These are phyloP conservation scores for Lycocerus yunnanus DNA, from an alignment of 2,888 invertebrate genomes.

Conservation along the genomic window DNA sequence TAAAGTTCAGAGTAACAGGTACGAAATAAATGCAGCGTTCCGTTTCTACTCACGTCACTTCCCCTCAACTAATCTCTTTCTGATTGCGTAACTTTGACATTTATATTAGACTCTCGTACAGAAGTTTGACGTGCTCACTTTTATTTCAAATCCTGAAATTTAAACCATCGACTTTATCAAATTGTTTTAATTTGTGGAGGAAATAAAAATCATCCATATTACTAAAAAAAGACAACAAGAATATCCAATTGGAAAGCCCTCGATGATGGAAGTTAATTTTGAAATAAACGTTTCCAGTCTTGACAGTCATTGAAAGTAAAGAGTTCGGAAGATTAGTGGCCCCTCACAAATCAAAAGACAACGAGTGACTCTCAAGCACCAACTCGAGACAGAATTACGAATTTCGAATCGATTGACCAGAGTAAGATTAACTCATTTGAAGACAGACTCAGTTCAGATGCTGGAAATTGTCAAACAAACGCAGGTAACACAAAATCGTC, in stretches of 20 bases:
- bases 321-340: not conserved
- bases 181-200: constrained; percentile 23
- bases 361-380: not conserved
- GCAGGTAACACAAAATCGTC: too few relatives aligned
- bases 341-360: not conserved
- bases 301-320: not conserved
- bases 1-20: constrained; percentile 39
- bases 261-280: not conserved
- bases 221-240: not conserved
- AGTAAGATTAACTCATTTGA: not conserved
- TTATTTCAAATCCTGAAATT: constrained; percentile 26
- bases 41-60: constrained; percentile 52
- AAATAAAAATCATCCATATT: not conserved
- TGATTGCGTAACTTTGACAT: constrained; percentile 56
- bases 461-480: not conserved
- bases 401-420: not conserved
- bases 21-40: constrained; percentile 45
- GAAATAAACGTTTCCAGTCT: not conserved
- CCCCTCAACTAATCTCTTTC: constrained; percentile 54
- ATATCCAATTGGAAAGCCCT: not conserved
- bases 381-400: not conserved
- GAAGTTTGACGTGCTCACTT: constrained; percentile 38
- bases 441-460: not conserved
- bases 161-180: constrained; percentile 26
- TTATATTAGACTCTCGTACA: constrained; percentile 52